Base-by-base conservation (phyloP, 2,888 invertebrate genomes). In the Candidula unifasciata region DNA sequence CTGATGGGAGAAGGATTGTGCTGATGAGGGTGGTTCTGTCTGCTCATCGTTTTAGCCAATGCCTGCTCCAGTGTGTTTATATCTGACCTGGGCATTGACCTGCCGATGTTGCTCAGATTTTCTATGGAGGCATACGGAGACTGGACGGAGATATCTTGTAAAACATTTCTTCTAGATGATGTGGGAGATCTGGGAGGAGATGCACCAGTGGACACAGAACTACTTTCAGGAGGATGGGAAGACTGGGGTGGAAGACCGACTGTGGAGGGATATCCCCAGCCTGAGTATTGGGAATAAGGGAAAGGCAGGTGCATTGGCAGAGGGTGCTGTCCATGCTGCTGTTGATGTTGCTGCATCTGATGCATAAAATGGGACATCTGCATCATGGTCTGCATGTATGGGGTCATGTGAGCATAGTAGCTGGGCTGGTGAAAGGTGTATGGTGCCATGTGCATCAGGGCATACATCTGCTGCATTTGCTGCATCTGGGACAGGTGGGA, bases 1-100 rank as follows among this genome's bases (percentile, higher is more conserved):
- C 27, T 79, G 64, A 64, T 64, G 13, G 83, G 60, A 33, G 83
- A 79, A 44, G 73, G 83, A 57, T 66, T 81, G 68, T 27, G 74
- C 27, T 79, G 84, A 30, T 81, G 85, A 27, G 66, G 52, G 52
- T 81, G 68, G 66, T 76, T 85, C 73, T 88, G 87, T 37, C 91
- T 89, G 85, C 90, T 90, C 35, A 93, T 89, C 76, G 92, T 92
- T 84, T 90, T 92, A 60, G 92, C 91, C 57, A 93, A 84, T 24
- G 92, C 92, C 86, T 93, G 92, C 82, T 93, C 92, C 44, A 93
- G 85, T 79, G 88, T 60, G 77, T 85, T 85, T 54, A 85, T 69
- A 44, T 85, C 81, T 27, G 85, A 35, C 52, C 80, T 77, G 1
- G 77, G 78, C 69, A 84, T 80, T 35, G 88, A 87, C 21, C 86